phyloP scores from a whole-genome alignment of 2,113 vertebrate species.

The Taxidea taxus region DNA sequence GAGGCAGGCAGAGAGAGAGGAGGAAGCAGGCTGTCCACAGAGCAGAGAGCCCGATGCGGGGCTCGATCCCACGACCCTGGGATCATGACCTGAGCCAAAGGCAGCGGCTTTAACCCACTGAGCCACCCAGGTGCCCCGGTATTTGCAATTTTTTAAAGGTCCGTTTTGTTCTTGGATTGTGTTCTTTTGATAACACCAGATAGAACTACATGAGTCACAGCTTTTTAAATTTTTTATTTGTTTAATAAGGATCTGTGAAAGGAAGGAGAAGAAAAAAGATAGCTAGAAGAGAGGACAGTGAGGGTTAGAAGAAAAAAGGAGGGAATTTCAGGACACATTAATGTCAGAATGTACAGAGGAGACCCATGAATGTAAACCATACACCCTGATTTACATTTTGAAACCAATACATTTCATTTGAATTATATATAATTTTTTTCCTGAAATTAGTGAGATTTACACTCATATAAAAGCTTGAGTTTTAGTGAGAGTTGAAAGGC shows the following conservation, averaged over 20 bases:
- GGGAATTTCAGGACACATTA: not conserved
- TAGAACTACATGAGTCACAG: not conserved
- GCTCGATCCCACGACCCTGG: no score
- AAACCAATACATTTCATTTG: not conserved
- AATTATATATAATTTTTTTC: not conserved
- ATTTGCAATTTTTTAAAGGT: not conserved
- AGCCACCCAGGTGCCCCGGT: no score
- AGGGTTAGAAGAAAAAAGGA: not conserved
- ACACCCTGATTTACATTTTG: constrained; percentile 12
- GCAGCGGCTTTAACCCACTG: no score
- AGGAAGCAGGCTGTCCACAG: no score
- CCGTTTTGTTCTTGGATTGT: not conserved
- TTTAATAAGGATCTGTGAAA: constrained; percentile 40
- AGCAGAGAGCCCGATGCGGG: no score
- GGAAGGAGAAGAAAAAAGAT: not conserved
- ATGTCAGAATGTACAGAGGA: not conserved
- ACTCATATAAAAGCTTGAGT: not conserved
- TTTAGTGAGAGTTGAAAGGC: constrained; percentile 19
- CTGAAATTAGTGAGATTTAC: constrained; percentile 5
- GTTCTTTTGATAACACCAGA: not conserved
- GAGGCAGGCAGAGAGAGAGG: no score
- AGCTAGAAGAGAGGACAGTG: not conserved
- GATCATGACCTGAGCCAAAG: no score
- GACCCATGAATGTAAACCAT: not conserved
- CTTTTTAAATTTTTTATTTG: not conserved